phyloP scores from a whole-genome alignment of 1,140 invertebrate species.

The Diprion similis region DNA sequence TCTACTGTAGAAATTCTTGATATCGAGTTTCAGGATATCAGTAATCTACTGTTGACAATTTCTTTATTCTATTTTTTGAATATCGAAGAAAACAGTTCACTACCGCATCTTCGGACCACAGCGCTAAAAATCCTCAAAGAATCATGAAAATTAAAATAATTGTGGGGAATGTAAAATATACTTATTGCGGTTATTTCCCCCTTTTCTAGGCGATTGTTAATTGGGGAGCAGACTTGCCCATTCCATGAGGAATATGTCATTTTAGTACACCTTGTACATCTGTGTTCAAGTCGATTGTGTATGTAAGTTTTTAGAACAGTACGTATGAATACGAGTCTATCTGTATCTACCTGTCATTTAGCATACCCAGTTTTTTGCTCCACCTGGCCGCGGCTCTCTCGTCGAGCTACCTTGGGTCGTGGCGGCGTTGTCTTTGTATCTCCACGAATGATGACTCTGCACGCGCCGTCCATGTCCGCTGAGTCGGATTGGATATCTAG shows the following conservation, averaged over 20 bases:
- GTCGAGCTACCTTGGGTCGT: slow-evolving; percentile 29
- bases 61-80: too few species aligned
- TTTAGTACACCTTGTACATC: neutral
- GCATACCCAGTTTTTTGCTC: slow-evolving; percentile 56
- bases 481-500: slow-evolving; percentile 40
- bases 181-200: too few species aligned
- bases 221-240: neutral
- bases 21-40: too few species aligned
- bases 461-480: slow-evolving; percentile 26
- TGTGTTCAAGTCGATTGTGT: neutral
- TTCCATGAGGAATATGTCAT: neutral
- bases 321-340: neutral
- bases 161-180: too few species aligned
- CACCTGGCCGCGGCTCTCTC: slow-evolving; percentile 15
- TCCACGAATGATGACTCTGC: slow-evolving; percentile 58
- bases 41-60: too few species aligned
- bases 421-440: slow-evolving; percentile 57
- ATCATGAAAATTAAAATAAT: too few species aligned
- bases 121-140: too few species aligned
- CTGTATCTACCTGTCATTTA: slow-evolving; percentile 54
- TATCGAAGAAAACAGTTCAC: too few species aligned
- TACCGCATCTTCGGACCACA: too few species aligned
- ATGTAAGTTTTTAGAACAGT: too few species aligned
- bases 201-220: neutral
- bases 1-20: too few species aligned